A percentile compares a stretch with the other conserved stretches of the same genome.
Evolutionary conservation across 2,797 vertebrate species (phyloP).

Genomic region (Rhyacichthys aspro): DNA sequence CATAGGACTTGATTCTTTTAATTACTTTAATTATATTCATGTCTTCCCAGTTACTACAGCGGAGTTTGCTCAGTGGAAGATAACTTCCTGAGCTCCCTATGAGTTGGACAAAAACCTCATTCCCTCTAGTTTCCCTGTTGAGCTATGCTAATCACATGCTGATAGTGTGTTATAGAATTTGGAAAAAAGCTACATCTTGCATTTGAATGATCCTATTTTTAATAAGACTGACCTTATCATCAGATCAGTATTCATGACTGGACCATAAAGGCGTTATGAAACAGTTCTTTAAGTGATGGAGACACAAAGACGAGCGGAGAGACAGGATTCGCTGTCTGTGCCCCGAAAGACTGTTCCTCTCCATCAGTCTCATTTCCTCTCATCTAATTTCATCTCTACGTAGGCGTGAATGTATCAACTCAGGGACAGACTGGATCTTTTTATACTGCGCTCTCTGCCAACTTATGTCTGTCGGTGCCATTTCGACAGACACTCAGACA

Average conservation of each 20-base stretch:
- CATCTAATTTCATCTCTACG: constrained; percentile 21
- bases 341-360: constrained; percentile 2
- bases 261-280: not conserved
- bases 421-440: constrained; percentile 18
- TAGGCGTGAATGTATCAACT: constrained; percentile 21
- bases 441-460: constrained; percentile 10
- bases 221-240: not conserved
- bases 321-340: not conserved
- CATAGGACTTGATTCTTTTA: too few species aligned
- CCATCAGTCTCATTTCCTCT: constrained; percentile 23
- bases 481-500: constrained; percentile 15
- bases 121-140: not conserved
- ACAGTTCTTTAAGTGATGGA: not conserved
- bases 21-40: not conserved
- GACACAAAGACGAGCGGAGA: not conserved
- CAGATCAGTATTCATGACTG: not conserved
- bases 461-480: constrained; percentile 25
- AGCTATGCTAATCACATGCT: not conserved
- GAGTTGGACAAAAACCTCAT: not conserved
- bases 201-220: not conserved
- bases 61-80: too few species aligned
- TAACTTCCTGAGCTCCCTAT: not conserved
- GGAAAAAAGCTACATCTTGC: not conserved
- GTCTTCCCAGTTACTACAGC: not conserved
- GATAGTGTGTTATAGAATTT: not conserved